Base-by-base conservation (phyloP, 2,797 vertebrate species). In the Hirundo rustica region DNA sequence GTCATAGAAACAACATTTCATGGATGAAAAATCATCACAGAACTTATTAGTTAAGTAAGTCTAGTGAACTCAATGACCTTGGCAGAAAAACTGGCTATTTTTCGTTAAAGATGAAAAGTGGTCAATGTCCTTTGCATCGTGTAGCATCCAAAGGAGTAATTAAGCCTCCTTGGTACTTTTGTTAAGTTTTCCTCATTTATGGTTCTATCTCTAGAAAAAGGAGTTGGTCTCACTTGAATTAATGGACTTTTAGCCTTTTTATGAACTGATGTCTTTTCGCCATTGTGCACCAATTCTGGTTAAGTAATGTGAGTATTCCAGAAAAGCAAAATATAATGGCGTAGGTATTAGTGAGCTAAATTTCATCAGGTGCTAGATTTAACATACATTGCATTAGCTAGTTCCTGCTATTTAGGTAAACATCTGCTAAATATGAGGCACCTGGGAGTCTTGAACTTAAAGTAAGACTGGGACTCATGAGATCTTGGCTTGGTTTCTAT, bases 31-130 rank as follows among this genome's bases (percentile, higher is more conserved):
- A 32, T 5, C 44, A 75, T 42, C 38, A 45, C 16, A 72, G n/a
- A 13, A 88, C 80, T 55, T 57, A 75, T 75, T 87, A 90, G 65
- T 77, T 94, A 77, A 88, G 94, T 89, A 91, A 82, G 19, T 16
- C 6, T 38, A 61, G 30, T 11, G 29, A 92, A 18, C 13, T 87
- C 51, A 78, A 20, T 89, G 79, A 55, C 16, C 13, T 29, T 89
- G 54, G 18, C 38, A 79, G 36, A 70, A 91, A 92, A 88, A 8
- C 11, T 61, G 34, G 17, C 3, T 82, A 47, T 92, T 93, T 90
- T 72, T 91, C 57, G 73, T 89, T 86, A 88, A 85, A 93, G 93
- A 38, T 57, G 40, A 66, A 75, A 92, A 93, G 27, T 62, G 18
- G 51, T 75, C 70, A 68, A 22, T 70, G 45, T 60, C 72, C 29